Percentiles rank a stretch among this genome's conserved stretches.
phyloP scores from a whole-genome alignment of 2,888 invertebrate genomes.

The Hyalella azteca region DNA sequence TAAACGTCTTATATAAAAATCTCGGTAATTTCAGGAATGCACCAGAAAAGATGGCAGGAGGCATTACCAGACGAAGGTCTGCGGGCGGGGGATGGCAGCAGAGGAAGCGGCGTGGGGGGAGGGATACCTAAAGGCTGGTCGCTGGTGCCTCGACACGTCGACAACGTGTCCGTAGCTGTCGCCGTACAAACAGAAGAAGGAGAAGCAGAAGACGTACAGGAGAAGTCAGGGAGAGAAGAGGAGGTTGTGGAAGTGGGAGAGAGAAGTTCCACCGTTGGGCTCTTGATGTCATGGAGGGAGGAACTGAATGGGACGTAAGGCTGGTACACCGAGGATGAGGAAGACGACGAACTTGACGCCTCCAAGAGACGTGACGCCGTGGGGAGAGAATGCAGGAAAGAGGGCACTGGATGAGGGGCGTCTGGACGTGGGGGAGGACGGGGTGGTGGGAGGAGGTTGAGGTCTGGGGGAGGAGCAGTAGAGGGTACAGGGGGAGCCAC shows the following conservation, averaged over 20 bases:
- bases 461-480: not conserved
- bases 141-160: not conserved
- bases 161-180: not conserved
- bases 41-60: no score
- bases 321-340: not conserved
- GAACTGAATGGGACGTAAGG: conserved; percentile 30
- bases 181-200: not conserved
- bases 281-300: conserved; percentile 27
- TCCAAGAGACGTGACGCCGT: not conserved
- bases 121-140: not conserved
- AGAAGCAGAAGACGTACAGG: not conserved
- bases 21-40: no score
- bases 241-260: not conserved
- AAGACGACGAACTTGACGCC: not conserved
- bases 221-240: conserved; percentile 14
- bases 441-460: not conserved
- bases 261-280: not conserved
- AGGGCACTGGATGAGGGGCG: not conserved
- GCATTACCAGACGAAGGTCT: conserved; percentile 1
- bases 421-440: not conserved
- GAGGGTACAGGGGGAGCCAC: conserved; percentile 30
- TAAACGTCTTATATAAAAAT: no score
- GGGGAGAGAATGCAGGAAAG: not conserved
- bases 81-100: not conserved
- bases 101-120: not conserved